phyloP scores from a whole-genome alignment of 2,113 vertebrate species.

The Platycercus adscitus region DNA sequence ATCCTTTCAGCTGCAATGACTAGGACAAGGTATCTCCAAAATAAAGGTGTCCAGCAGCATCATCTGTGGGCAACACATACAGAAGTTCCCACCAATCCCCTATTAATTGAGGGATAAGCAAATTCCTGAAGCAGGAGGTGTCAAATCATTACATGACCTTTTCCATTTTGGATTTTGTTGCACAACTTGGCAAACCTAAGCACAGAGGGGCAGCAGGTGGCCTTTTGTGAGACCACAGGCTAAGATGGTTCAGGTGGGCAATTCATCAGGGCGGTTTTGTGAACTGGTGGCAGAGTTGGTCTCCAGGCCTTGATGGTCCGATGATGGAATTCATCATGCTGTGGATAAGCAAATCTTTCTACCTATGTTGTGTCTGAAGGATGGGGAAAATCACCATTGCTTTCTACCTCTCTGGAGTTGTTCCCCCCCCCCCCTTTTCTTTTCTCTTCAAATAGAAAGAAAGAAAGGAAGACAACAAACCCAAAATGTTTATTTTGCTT shows the following conservation, averaged over 20 bases:
- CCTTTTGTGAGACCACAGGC: not conserved
- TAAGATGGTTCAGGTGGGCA: not conserved
- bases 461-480: not conserved
- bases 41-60: not conserved
- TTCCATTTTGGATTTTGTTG: not conserved
- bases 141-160: not conserved
- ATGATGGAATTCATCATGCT: not conserved
- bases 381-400: not conserved
- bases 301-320: not conserved
- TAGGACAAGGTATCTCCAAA: not conserved
- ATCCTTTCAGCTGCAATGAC: not conserved
- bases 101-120: not conserved
- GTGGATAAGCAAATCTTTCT: not conserved
- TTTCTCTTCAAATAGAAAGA: not conserved
- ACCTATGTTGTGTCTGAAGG: not conserved
- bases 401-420: not conserved
- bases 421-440: not conserved
- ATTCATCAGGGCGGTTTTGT: rapidly evolving
- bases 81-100: not conserved
- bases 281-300: not conserved
- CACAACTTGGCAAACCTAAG: not conserved
- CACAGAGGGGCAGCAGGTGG: not conserved
- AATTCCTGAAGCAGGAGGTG: not conserved
- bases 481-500: not conserved
- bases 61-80: not conserved